Conservation (phyloP, 2,797 vertebrate species). For the Gila robusta region DNA sequence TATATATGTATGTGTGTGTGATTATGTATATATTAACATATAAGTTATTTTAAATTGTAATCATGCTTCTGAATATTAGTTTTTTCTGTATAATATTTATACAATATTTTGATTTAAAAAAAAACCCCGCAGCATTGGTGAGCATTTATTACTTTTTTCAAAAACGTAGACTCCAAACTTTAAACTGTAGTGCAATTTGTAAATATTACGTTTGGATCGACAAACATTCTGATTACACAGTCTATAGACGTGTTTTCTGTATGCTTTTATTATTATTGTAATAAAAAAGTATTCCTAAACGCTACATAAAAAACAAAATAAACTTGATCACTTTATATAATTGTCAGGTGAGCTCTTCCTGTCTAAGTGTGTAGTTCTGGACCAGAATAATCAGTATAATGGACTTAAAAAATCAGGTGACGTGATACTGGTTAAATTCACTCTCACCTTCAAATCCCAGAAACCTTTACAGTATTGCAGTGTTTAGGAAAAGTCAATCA, state of each 20-base stretch:
- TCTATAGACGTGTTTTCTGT: neutral
- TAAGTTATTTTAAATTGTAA: no score
- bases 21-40: no score
- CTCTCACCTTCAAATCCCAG: neutral
- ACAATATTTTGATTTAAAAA: neutral
- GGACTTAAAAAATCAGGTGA: neutral
- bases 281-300: neutral
- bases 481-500: neutral
- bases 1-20: no score
- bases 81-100: no score
- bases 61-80: no score
- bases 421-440: neutral
- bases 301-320: neutral
- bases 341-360: neutral
- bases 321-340: neutral
- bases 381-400: neutral
- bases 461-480: neutral
- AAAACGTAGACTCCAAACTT: neutral
- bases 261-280: neutral
- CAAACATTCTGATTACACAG: neutral
- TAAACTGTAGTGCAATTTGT: no score
- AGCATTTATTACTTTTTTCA: neutral
- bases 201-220: no score
- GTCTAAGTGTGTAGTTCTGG: neutral
- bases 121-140: neutral